Evolutionary conservation across 1,140 invertebrate genomes (phyloP).

Genomic region (Cepaea nemoralis): DNA sequence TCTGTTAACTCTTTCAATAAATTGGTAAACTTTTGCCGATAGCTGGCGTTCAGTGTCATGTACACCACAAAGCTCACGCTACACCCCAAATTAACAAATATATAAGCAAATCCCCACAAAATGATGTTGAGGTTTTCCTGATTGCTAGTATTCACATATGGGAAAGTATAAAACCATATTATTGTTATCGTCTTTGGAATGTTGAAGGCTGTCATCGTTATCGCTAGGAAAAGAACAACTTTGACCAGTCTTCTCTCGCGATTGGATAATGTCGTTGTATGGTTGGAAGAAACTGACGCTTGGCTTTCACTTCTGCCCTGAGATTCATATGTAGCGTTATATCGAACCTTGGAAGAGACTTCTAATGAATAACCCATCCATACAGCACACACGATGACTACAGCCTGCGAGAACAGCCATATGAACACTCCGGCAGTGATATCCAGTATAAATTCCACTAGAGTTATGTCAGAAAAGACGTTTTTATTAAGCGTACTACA

Average conservation of each 20-base stretch:
- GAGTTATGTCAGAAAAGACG: neutral
- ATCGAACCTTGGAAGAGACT: neutral
- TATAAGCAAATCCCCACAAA: neutral
- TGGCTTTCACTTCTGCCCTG: neutral
- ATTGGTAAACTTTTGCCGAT: neutral
- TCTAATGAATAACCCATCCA: neutral
- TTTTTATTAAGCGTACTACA: neutral
- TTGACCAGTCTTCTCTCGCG: neutral
- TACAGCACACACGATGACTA: neutral
- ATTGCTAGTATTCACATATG: neutral
- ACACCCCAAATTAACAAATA: neutral
- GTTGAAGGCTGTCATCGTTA: neutral
- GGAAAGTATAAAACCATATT: neutral
- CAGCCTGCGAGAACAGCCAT: neutral
- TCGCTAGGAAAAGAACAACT: neutral
- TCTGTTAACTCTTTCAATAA: no score
- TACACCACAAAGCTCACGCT: neutral
- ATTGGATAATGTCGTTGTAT: neutral
- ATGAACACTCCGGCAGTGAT: neutral
- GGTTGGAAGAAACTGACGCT: neutral
- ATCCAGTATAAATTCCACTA: neutral
- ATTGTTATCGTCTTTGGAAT: neutral
- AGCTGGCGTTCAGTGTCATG: neutral
- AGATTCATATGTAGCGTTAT: neutral
- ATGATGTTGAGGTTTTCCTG: neutral